Percentiles rank a stretch among this genome's conserved stretches.
phyloP scores from a whole-genome alignment of 2,113 vertebrate genomes.

The Phaetusa simplex region DNA sequence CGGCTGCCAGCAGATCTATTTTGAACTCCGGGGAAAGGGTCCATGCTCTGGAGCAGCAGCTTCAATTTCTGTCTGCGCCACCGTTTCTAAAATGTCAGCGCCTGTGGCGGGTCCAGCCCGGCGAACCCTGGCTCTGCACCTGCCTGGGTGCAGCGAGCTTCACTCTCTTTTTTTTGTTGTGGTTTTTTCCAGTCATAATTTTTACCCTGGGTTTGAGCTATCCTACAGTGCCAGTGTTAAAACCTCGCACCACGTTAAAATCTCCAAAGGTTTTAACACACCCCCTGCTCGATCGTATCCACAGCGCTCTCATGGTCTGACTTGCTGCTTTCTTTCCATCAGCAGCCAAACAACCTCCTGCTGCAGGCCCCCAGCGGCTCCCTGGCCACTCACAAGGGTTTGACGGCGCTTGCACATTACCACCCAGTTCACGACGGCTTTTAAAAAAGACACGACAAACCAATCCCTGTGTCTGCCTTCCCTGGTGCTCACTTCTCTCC shows the following conservation, averaged over 20 bases:
- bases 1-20: background rate
- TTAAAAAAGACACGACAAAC: background rate
- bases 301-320: background rate
- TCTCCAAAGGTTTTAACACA: background rate
- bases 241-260: background rate
- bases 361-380: background rate
- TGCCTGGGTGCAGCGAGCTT: rapidly evolving
- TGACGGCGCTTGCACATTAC: background rate
- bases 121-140: background rate
- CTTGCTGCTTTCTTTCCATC: rapidly evolving
- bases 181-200: background rate
- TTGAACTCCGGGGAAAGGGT: background rate
- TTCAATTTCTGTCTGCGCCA: background rate
- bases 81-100: background rate
- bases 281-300: background rate
- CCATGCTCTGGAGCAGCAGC: background rate
- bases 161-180: rapidly evolving
- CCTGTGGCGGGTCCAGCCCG: background rate
- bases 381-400: background rate
- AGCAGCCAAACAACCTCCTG: rapidly evolving
- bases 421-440: background rate
- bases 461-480: background rate
- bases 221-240: background rate
- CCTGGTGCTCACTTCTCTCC: background rate
- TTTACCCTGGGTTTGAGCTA: background rate